Evolutionary conservation across 1,140 invertebrate genomes (phyloP).

Genomic region (Brachionus manjavacas): DNA sequence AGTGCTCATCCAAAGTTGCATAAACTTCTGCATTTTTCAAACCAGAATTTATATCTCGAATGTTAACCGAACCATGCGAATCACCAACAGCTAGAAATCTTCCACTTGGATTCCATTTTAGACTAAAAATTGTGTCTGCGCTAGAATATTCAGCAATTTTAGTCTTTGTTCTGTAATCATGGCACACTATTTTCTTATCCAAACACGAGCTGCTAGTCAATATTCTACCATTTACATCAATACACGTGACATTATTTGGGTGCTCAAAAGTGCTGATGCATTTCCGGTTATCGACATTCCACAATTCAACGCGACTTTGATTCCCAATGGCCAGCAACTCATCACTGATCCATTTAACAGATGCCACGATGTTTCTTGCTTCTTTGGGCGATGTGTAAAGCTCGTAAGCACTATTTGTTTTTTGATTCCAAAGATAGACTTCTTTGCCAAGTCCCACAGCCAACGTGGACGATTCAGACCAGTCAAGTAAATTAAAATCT

Average conservation of each 20-base stretch:
- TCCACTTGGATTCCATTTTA: conserved; percentile 90
- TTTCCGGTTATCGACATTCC: conserved; percentile 61
- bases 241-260: not conserved
- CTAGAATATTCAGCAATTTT: not conserved
- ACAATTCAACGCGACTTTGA: conserved; percentile 64
- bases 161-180: not conserved
- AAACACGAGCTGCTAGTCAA: conserved; percentile 59
- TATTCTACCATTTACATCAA: not conserved
- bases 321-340: conserved; percentile 82
- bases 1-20: conserved; percentile 58
- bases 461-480: conserved; percentile 78
- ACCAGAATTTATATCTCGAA: conserved; percentile 65
- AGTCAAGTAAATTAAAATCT: conserved; percentile 83
- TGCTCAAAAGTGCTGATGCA: not conserved
- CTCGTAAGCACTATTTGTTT: conserved; percentile 64
- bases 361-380: conserved; percentile 69
- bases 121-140: conserved; percentile 73
- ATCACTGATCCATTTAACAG: conserved; percentile 83
- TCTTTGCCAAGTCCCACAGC: conserved; percentile 79
- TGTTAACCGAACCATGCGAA: conserved; percentile 86
- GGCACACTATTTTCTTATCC: conserved; percentile 57
- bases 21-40: conserved; percentile 45
- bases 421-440: conserved; percentile 93
- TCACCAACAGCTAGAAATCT: conserved; percentile 85
- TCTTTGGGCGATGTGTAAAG: conserved; percentile 64